Evolutionary conservation across 1,140 invertebrate species (phyloP), one percentile per base, ranked within the genome.

Genomic region (Diachasmimorpha longicaudata): DNA sequence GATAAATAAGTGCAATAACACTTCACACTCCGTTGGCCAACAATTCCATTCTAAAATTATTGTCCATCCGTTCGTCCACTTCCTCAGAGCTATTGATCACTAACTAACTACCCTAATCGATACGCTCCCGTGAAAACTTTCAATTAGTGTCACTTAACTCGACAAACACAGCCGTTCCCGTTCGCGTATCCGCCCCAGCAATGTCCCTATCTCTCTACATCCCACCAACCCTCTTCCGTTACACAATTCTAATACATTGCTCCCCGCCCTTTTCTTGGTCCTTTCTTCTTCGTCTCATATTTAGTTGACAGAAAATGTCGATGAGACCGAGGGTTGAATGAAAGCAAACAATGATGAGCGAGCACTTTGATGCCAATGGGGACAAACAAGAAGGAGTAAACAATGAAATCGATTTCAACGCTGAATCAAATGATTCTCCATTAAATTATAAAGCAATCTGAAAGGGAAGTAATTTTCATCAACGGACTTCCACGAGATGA

Each of bases 91-190:
- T 11, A 25, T 25, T 14, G 58, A 63, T 8, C 10, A 19, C 58
- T 23, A 63, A 4, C 19, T 13, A 63, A 63, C 58, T 55, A 67
- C 52, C 77, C 81, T 81, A 84, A 85, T 85, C 82, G 81, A 85
- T 85, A 84, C 81, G 78, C 78, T 75, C 78, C 78, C 79, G 82
- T 85, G 84, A 81, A 19, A 84, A 84, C 83, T 85, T 85, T 87
- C 85, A 87, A 87, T 87, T 87, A 87, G 84, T 84, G 81, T 85
- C 85, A 87, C 84, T 87, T 87, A 87, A 80, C 79, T 85, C 76
- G 79, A 78, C 80, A 87, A 87, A 87, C 84, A 86, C 78, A 81
- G 82, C 82, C 82, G 78, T 81, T 84, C 79, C 84, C 52, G 79
- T 81, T 82, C 78, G 70, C 73, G 77, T 37, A 37, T 39, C 36